Evolutionary conservation across 1,140 invertebrate genomes (phyloP).

Genomic region (Drosophila saltans): DNA sequence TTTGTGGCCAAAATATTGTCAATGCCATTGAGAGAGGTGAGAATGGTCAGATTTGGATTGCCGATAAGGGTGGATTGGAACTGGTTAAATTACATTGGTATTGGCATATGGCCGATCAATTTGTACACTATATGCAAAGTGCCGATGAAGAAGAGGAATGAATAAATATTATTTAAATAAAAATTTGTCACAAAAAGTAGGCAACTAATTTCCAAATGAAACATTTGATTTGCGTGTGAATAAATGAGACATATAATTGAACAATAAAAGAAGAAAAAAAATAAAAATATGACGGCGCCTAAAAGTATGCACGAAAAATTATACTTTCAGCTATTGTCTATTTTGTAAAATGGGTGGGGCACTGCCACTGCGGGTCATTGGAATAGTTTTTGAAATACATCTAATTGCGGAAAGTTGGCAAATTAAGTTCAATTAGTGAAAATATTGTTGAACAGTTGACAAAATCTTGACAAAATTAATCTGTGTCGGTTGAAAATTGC

Average conservation of each 20-base stretch:
- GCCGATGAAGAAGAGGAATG: conserved; percentile 43
- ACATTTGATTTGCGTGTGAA: conserved; percentile 34
- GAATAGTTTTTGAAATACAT: background rate
- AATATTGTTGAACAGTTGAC: too few relatives aligned
- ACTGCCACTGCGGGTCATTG: background rate
- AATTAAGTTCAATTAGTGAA: too few relatives aligned
- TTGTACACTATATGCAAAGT: conserved; percentile 65
- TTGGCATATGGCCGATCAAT: conserved; percentile 75
- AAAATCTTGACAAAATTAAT: too few relatives aligned
- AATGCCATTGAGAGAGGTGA: conserved; percentile 66
- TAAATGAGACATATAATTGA: conserved; percentile 20
- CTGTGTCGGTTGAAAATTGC: too few relatives aligned
- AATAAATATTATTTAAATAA: conserved; percentile 15
- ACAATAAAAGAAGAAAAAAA: conserved; percentile 15
- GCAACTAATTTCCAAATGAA: conserved; percentile 20
- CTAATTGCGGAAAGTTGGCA: too few relatives aligned
- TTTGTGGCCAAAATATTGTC: conserved; percentile 73
- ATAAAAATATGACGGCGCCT: conserved; percentile 32
- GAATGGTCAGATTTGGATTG: conserved; percentile 79
- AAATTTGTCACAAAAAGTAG: conserved; percentile 42
- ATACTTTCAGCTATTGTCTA: conserved; percentile 7
- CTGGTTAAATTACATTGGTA: conserved; percentile 68
- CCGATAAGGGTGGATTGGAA: conserved; percentile 70
- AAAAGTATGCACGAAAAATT: conserved; percentile 53
- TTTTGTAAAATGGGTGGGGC: background rate